A percentile compares a stretch with the other conserved stretches of the same genome.
These are phyloP conservation scores for Toxotes chatareus DNA, from an alignment of 2,113 vertebrate species.

Conservation along the genomic window DNA sequence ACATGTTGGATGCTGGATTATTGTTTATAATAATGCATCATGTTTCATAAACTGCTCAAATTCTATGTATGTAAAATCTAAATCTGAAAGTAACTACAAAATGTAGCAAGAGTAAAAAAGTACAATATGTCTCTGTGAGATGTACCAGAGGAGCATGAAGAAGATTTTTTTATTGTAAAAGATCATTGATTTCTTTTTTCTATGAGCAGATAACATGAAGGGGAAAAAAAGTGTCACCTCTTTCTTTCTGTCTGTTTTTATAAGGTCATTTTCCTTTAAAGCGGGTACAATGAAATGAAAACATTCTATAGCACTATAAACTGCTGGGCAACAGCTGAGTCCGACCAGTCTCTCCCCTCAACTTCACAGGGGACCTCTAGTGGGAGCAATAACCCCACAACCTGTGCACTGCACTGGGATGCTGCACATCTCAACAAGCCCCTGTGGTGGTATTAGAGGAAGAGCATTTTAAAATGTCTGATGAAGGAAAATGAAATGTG, in stretches of 20 bases:
- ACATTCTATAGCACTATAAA: slow-evolving; percentile 34
- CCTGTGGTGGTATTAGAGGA: slow-evolving; percentile 20
- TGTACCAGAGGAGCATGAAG: too few relatives aligned
- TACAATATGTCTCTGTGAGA: too few relatives aligned
- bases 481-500: slow-evolving; percentile 11
- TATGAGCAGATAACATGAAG: too few relatives aligned
- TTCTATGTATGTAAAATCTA: background rate
- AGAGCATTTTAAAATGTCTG: slow-evolving; percentile 37
- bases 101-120: background rate
- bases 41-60: background rate
- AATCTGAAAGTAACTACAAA: background rate
- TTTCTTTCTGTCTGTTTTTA: slow-evolving; percentile 17
- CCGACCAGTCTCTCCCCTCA: slow-evolving; percentile 2
- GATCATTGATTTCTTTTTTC: too few relatives aligned
- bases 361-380: slow-evolving; percentile 24
- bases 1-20: too few relatives aligned
- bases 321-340: slow-evolving; percentile 18
- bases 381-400: slow-evolving; percentile 34
- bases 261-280: slow-evolving; percentile 33
- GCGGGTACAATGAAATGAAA: slow-evolving; percentile 3
- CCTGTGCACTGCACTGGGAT: slow-evolving; percentile 7
- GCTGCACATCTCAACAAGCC: slow-evolving; percentile 17
- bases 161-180: too few relatives aligned
- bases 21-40: background rate
- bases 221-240: slow-evolving; percentile 3